phyloP scores from a whole-genome alignment of 2,113 vertebrate species.

The Fulica atra region DNA sequence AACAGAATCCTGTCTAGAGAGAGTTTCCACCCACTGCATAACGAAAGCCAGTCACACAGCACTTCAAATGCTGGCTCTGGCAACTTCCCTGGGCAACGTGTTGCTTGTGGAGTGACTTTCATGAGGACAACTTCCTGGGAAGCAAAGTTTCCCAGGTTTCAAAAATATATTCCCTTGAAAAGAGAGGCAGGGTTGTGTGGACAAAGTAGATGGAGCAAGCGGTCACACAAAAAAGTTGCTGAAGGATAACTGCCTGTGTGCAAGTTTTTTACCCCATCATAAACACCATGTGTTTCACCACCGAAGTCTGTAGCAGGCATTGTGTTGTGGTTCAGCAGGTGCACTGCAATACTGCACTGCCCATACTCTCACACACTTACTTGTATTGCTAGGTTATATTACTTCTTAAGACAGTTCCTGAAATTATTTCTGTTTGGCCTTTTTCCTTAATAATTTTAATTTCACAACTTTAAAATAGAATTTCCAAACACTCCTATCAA shows the following conservation, averaged over 20 bases:
- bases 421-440: not conserved
- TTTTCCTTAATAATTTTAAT: not conserved
- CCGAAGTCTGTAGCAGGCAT: not conserved
- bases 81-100: not conserved
- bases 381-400: not conserved
- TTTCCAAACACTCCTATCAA: not conserved
- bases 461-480: accelerated
- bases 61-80: not conserved
- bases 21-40: not conserved
- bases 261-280: not conserved
- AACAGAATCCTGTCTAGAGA: not conserved
- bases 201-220: not conserved
- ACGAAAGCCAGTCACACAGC: not conserved
- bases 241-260: not conserved
- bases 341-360: no score
- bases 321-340: no score
- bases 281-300: not conserved
- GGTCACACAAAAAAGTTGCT: not conserved
- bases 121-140: not conserved
- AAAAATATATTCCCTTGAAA: not conserved
- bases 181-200: not conserved
- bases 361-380: not conserved
- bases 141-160: not conserved
- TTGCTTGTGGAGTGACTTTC: not conserved
- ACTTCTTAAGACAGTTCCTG: not conserved